These are phyloP conservation scores for Rhysida immarginata DNA, from an alignment of 1,140 invertebrate genomes.

Conservation along the genomic window DNA sequence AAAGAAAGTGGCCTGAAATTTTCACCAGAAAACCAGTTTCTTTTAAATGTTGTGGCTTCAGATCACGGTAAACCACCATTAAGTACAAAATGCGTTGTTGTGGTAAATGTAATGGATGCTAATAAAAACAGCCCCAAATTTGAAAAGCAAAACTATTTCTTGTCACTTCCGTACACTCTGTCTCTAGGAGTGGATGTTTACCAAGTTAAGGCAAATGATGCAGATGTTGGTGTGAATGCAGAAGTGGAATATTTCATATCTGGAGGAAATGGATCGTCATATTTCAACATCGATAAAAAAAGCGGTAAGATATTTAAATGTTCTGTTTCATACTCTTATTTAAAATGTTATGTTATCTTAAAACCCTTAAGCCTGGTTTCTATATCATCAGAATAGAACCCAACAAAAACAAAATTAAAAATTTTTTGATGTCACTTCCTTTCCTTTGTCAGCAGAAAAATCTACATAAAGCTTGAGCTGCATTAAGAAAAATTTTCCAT, in stretches of 20 bases:
- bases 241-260: slow-evolving; percentile 64
- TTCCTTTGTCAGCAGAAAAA: no score
- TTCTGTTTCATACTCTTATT: no score
- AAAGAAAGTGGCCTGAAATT: slow-evolving; percentile 51
- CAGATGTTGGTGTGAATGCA: slow-evolving; percentile 66
- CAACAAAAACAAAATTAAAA: no score
- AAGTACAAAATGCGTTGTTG: slow-evolving; percentile 63
- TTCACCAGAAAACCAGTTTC: slow-evolving; percentile 75
- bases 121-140: slow-evolving; percentile 79
- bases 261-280: slow-evolving; percentile 57
- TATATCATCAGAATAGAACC: not conserved
- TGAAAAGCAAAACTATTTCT: slow-evolving; percentile 47
- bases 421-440: no score
- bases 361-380: no score
- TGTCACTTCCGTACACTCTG: slow-evolving; percentile 64
- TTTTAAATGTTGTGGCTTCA: slow-evolving; percentile 66
- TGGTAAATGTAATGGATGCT: slow-evolving; percentile 75
- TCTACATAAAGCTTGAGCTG: no score
- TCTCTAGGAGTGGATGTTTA: slow-evolving; percentile 44
- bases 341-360: no score
- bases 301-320: slow-evolving; percentile 40
- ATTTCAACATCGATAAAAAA: slow-evolving; percentile 56
- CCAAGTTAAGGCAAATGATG: slow-evolving; percentile 56
- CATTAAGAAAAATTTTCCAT: no score
- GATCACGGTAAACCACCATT: slow-evolving; percentile 86